Conservation (phyloP, 2,888 invertebrate species). For the Odontocerum albicorne region DNA sequence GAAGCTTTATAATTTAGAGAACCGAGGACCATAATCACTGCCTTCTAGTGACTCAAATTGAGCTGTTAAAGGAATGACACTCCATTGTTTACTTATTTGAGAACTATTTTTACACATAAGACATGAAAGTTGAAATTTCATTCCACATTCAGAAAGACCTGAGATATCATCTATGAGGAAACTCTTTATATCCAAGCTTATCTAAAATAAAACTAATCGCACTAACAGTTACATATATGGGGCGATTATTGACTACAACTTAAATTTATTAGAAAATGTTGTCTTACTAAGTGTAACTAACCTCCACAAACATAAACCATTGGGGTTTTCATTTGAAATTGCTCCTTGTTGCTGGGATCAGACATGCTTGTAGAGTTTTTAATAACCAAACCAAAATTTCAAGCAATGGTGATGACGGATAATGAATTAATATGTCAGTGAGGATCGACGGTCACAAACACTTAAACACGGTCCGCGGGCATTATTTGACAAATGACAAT, state of each 20-base stretch:
- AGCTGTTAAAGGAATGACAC: too few species aligned
- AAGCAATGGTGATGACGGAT: too few species aligned
- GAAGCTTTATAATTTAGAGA: too few species aligned
- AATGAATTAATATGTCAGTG: too few species aligned
- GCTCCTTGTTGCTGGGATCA: slow-evolving; percentile 67
- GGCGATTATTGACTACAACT: background rate
- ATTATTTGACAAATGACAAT: too few species aligned
- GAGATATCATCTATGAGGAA: background rate
- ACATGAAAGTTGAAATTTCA: background rate
- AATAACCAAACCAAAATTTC: background rate
- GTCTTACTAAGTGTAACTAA: slow-evolving; percentile 45
- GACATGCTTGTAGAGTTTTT: slow-evolving; percentile 54
- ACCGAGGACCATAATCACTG: too few species aligned
- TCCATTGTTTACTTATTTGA: too few species aligned
- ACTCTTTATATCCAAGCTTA: background rate
- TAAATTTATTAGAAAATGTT: background rate
- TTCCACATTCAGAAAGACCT: background rate
- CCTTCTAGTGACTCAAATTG: too few species aligned
- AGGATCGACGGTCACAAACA: too few species aligned
- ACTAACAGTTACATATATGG: background rate
- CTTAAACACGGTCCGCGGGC: too few species aligned
- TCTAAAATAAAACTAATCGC: too few species aligned
- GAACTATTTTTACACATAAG: too few species aligned
- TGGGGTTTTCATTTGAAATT: slow-evolving; percentile 73
- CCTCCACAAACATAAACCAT: slow-evolving; percentile 96